Base-by-base conservation (phyloP, 2,888 invertebrate genomes). In the Blera fallax region DNA sequence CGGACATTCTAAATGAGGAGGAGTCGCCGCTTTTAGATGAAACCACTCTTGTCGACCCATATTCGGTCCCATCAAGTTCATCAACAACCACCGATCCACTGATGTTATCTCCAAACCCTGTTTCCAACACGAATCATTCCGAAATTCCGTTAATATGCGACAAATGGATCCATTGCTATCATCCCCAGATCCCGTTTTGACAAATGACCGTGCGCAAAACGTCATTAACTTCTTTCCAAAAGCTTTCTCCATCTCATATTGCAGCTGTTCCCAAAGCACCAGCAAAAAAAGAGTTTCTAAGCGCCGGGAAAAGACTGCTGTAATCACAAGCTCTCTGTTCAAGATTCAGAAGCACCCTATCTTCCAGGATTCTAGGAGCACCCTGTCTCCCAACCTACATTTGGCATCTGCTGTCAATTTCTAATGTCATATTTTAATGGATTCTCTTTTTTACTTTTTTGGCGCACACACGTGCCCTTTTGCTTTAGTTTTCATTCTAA, bases 11-110 rank as follows among this genome's bases (percentile, higher is more conserved):
- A n/a, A n/a, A n/a, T n/a, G n/a, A n/a, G n/a, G n/a, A n/a, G n/a
- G n/a, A n/a, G n/a, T n/a, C n/a, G n/a, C n/a, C n/a, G n/a, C n/a
- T n/a, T n/a, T n/a, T 48, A 50, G 24, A 50, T 24, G 24, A 21
- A 50, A 50, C 48, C 48, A 43, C 27, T 54, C 29, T 54, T 29
- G 27, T 54, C 27, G 52, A 54, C n/a, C 29, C 52, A 54, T 54
- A 54, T 54, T 54, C 29, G 14, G 29, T 54, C n/a, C 29, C 52
- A 29, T 29, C 52, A 54, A 29, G 29, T 14, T 54, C 52, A 24
- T 54, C 52, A 29, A 29, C 52, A 54, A 54, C 52, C 7, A 50
- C 24, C 21, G 21, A 24, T 21, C 24, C 18, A 50, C 50, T 24
- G 50, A 50, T 50, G 24, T 10, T 50, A 24, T 50, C 50, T 50